Evolutionary conservation across 53 echinoderm and acorn worm genomes (phyloP).

Genomic region (Crossaster papposus): DNA sequence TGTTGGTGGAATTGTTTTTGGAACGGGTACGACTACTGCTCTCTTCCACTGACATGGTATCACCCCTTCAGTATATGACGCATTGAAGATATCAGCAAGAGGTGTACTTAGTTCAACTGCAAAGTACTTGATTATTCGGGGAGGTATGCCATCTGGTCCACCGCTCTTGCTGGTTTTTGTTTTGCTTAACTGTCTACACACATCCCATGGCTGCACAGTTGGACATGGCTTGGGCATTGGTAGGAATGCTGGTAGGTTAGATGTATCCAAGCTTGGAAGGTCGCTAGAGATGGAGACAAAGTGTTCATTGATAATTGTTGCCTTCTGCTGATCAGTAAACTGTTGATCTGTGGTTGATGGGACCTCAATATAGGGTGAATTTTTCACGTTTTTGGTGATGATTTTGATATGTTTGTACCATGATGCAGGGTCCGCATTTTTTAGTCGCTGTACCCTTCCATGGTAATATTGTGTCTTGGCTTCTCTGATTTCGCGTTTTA

Average conservation of each 20-base stretch:
- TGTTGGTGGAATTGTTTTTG: conserved; percentile 28
- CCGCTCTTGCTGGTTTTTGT: conserved; percentile 7
- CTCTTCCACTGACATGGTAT: conserved; percentile 40
- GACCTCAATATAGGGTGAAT: conserved; percentile 3
- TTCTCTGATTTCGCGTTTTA: not conserved
- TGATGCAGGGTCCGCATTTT: conserved; percentile 46
- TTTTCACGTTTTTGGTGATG: conserved; percentile 11
- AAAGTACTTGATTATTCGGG: conserved; percentile 31
- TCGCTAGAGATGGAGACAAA: conserved; percentile 19
- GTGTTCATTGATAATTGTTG: conserved; percentile 26
- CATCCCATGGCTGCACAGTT: conserved; percentile 44
- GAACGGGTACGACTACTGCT: conserved; percentile 27
- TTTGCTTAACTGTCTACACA: conserved; percentile 16
- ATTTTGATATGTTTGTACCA: conserved; percentile 52
- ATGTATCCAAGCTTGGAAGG: not conserved
- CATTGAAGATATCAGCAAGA: conserved; percentile 29
- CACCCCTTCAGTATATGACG: conserved; percentile 26
- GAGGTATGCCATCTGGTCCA: conserved; percentile 27
- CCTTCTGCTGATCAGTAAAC: conserved; percentile 3
- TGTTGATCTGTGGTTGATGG: not conserved
- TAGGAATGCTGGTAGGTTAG: conserved; percentile 28
- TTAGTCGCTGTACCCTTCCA: conserved; percentile 31
- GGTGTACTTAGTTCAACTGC: conserved; percentile 40
- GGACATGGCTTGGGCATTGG: conserved; percentile 15
- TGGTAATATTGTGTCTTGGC: conserved; percentile 43